Base-by-base conservation (phyloP, 2,888 invertebrate species). In the Napeogenes sylphis region DNA sequence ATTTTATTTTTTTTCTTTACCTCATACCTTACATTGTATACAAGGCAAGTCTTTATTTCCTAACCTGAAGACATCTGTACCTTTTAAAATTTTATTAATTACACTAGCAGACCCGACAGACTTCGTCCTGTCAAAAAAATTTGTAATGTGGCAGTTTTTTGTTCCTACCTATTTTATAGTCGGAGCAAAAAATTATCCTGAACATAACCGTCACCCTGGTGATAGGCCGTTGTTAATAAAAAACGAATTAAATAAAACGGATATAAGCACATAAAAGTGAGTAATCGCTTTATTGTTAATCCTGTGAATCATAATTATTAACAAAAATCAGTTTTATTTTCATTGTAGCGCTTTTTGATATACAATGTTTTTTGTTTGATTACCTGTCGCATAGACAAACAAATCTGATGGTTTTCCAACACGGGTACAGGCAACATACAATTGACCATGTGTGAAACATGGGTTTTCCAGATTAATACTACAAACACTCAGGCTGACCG, bases 381-480 rank as follows among this genome's bases (percentile, higher is more conserved):
- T 65, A 56, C 55, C 68, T 71, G 71, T 68, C 66, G 70, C 68
- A 54, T 68, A 70, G 42, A 73, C 6, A 72, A 73, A 73, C 64
- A 75, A 66, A 71, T 53, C 67, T 59, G 74, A 73, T 72, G 72
- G 72, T 74, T 72, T 73, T 65, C 70, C 72, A 68, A 73, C 69
- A 66, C 73, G 69, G 65, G 71, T 73, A 74, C 73, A 74, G 63
- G 73, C 74, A 67, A 74, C 74, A 67, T 73, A 72, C 64, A 73
- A 72, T 66, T 76, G 74, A 59, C 70, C 71, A 73, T 72, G 69
- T 55, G 70, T 66, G 60, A 72, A 71, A 70, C 70, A 71, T 67
- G 66, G 66, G 53, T 71, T 71, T 70, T 71, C 70, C 5, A 70
- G 61, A 69, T 73, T 72, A 59, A 72, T 64, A 57, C 70, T 69